A percentile compares a stretch with the other conserved stretches of the same genome.
phyloP scores from a whole-genome alignment of 2,113 vertebrate genomes.

The Thymallus thymallus region DNA sequence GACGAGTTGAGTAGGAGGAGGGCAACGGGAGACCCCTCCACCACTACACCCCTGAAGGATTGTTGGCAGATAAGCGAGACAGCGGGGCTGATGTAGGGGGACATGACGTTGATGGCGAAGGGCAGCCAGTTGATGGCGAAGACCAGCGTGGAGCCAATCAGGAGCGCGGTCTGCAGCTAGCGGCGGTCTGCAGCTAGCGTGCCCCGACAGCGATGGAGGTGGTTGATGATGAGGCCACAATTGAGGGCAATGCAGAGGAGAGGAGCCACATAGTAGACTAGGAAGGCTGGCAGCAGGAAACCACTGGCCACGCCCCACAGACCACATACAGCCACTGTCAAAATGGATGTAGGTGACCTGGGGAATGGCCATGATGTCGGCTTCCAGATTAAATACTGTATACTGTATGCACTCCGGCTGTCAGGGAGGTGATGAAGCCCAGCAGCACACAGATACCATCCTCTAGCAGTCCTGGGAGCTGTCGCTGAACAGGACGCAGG shows the following conservation, averaged over 20 bases:
- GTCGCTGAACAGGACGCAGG: slow-evolving; percentile 64
- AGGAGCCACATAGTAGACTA: slow-evolving; percentile 66
- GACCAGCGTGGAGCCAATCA: slow-evolving; percentile 59
- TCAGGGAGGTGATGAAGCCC: slow-evolving; percentile 68
- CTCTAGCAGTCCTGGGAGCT: slow-evolving; percentile 64
- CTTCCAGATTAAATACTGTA: slow-evolving; percentile 64
- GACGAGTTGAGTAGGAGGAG: neutral
- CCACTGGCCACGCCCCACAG: too few species aligned
- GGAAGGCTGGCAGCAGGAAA: slow-evolving; percentile 69
- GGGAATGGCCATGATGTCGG: slow-evolving; percentile 63
- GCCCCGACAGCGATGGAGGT: slow-evolving; percentile 54
- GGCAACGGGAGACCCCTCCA: neutral
- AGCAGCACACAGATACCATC: slow-evolving; percentile 62
- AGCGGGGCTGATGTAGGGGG: slow-evolving; percentile 48
- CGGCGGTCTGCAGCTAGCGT: slow-evolving; percentile 48
- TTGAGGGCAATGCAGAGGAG: slow-evolving; percentile 64
- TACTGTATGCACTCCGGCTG: slow-evolving; percentile 63
- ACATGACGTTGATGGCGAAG: slow-evolving; percentile 61
- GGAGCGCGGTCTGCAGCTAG: slow-evolving; percentile 68
- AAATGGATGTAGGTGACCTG: slow-evolving; percentile 71
- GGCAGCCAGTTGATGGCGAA: slow-evolving; percentile 70
- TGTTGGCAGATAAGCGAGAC: slow-evolving; percentile 37
- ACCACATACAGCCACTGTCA: slow-evolving; percentile 60
- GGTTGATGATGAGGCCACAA: slow-evolving; percentile 63
- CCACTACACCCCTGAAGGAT: neutral